Evolutionary conservation across 2,888 invertebrate genomes (phyloP).

Genomic region (Archips crataeganus): DNA sequence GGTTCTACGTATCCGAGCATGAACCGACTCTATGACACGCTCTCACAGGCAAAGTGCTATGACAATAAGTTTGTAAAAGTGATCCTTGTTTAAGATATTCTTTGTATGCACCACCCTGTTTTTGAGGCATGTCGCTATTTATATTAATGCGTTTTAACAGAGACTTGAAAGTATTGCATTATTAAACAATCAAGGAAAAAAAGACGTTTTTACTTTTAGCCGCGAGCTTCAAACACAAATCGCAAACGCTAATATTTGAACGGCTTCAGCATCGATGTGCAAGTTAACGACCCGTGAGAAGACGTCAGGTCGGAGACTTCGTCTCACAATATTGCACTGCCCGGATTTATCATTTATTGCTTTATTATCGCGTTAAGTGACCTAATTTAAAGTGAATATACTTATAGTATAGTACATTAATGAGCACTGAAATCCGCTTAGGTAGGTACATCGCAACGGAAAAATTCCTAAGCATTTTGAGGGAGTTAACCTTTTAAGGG

Average conservation of each 20-base stretch:
- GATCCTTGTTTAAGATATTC: constrained; percentile 43
- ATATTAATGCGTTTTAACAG: constrained; percentile 24
- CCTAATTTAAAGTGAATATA: not conserved
- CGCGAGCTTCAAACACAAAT: constrained; percentile 23
- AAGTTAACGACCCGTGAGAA: constrained; percentile 38
- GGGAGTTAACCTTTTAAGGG: not conserved
- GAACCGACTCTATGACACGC: constrained; percentile 49
- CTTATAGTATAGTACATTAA: not conserved
- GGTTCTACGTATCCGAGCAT: constrained; percentile 61
- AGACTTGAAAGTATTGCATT: not conserved
- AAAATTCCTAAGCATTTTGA: not conserved
- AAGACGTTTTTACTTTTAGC: constrained; percentile 10
- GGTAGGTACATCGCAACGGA: not conserved
- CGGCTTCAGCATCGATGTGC: constrained; percentile 22
- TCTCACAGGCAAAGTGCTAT: constrained; percentile 15
- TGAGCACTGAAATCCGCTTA: not conserved
- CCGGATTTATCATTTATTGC: constrained; percentile 5
- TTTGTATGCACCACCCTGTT: constrained; percentile 33
- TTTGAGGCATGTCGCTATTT: constrained; percentile 30
- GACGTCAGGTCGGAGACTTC: constrained; percentile 27
- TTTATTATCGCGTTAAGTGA: not conserved
- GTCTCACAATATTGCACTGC: constrained; percentile 17
- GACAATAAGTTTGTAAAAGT: constrained; percentile 40
- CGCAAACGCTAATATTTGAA: constrained; percentile 22
- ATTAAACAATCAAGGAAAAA: constrained; percentile 3